Evolutionary conservation across 2,888 invertebrate species (phyloP), one percentile per base, ranked within the genome.

Genomic region (Uloborus plumipes): DNA sequence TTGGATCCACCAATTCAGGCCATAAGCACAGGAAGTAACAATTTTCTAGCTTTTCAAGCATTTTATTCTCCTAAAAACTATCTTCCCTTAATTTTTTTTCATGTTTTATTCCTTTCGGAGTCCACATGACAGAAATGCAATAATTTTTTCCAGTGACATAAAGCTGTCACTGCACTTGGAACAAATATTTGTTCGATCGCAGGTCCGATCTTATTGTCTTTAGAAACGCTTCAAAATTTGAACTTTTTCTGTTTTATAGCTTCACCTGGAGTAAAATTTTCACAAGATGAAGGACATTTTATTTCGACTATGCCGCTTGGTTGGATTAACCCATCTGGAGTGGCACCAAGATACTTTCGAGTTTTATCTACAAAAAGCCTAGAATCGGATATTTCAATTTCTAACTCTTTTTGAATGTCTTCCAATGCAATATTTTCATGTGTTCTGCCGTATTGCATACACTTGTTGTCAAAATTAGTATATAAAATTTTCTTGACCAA

Each of bases 1-100:
- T 22, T 3, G 67, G 67, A 53, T 67, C 67, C 20, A 67, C 22
- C 4, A 18, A 20, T 51, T 67, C 67, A 49, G 51, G 67, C 18
- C 51, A 26, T 16, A 67, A 7, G 67, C 67, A 67, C 13, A 26
- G 22, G 13, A 16, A 26, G n/a, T 22, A 67, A 50, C 51, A 67
- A 50, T 49, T 15, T 15, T 65, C 11, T 13, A 49, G 47, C 13
- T 49, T 49, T 47, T n/a, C n/a, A 11, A 7, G 6, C 65, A 65
- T 65, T 15, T 65, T n/a, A 16, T 31, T 61, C 14, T 61, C 22
- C 61, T 15, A 64, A 31, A 31, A 31, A 14, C 11, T 1, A 13
- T 31, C 47, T 14, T 64, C 64, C 16, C 3, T 31, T 6, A 39
- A n/a, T 7, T 47, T 64, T 31, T 64, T 64, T 39, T 64, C 39